Percentiles rank a stretch among this genome's conserved stretches.
Conservation (phyloP, 2,888 invertebrate species). For the Rosalia funebris region DNA sequence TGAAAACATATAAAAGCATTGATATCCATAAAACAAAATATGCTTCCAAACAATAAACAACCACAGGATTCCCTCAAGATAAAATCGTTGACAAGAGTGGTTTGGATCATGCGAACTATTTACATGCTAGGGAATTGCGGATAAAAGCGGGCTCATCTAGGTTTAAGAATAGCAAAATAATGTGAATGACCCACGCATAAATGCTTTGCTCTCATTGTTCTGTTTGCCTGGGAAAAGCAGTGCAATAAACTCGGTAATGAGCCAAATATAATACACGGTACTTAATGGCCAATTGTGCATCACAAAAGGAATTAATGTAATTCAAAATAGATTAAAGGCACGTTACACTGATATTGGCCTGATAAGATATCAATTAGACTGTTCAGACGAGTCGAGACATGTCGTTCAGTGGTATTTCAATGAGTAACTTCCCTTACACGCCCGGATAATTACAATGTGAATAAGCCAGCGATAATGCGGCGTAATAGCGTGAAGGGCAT, state of each 20-base stretch:
- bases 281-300: not conserved
- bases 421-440: slow-evolving; percentile 9
- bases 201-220: slow-evolving; percentile 1
- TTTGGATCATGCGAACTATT: not conserved
- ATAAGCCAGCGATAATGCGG: slow-evolving; percentile 14
- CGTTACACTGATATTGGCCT: slow-evolving; percentile 16
- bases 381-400: slow-evolving; percentile 10
- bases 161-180: slow-evolving; percentile 4
- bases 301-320: not conserved
- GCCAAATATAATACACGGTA: not conserved
- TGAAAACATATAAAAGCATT: no score
- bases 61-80: not conserved
- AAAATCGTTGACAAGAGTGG: not conserved
- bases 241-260: slow-evolving; percentile 3
- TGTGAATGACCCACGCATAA: slow-evolving; percentile 18
- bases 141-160: not conserved
- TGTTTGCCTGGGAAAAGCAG: slow-evolving; percentile 6
- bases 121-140: not conserved
- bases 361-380: slow-evolving; percentile 19
- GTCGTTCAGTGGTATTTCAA: slow-evolving; percentile 6
- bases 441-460: slow-evolving; percentile 17
- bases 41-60: slow-evolving; percentile 5
- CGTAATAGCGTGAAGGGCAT: slow-evolving; percentile 1
- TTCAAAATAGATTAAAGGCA: slow-evolving; percentile 4
- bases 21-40: not conserved